Base-by-base conservation (phyloP, 2,113 vertebrate species). In the Benitochromis conjunctus region DNA sequence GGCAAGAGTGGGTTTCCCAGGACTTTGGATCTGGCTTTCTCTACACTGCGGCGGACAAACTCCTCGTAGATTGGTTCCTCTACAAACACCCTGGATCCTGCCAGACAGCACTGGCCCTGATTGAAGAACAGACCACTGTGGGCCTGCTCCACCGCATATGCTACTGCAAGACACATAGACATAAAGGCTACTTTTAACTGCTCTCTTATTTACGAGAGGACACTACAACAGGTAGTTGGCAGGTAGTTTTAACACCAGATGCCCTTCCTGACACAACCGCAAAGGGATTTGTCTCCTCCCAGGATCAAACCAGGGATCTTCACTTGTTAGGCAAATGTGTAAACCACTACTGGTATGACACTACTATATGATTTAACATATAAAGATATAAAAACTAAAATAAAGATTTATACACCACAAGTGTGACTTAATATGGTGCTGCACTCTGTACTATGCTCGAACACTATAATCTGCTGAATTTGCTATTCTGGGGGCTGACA, bases 1-100 rank as follows among this genome's bases (percentile, higher is more conserved):
- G 95, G 95, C 16, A 86, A 76, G 64, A 98, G 57, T 79, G 97
- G 97, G 92, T 98, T 94, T 79, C 98, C 98, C 82, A 98, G 95
- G 18, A 95, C 94, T 16, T 96, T 96, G 74, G 96, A 96, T 86
- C 95, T 96, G 83, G 97, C 97, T 66, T 93, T 91, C 34, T 97
- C 96, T 77, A 96, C 93, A 58, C 97, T 98, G 26, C 93, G 94
- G 5, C 86, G 92, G 79, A 98, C 96, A 94, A 98, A 98, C 80
- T 97, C 96, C 1, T 97, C 95, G 1, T 98, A 98, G 90, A 98
- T 95, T 0, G 97, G 88, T 77, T 98, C 98, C 91, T 98, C 97
- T 69, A 98, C 98, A 92, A 98, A 98, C 91, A 98, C 96, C 55
- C 98, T 96, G 81, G 97, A 98, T 66, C 96, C 97, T 31, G 98